These are phyloP conservation scores for Eunapius fragilis DNA, from an alignment of 37 sponge, comb jelly and placozoan species.

Conservation along the genomic window DNA sequence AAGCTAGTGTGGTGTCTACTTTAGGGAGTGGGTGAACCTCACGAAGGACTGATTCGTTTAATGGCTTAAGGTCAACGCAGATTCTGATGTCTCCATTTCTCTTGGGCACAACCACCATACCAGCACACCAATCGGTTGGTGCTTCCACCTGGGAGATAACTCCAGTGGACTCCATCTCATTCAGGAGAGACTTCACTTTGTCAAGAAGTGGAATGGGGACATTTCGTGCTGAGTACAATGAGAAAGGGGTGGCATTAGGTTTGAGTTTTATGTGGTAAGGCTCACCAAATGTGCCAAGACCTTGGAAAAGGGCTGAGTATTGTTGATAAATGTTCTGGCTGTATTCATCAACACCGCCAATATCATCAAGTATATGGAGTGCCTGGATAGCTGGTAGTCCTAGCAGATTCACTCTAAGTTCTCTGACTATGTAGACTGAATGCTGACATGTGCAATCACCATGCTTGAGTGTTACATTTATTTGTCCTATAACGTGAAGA, in stretches of 20 bases:
- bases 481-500: no score
- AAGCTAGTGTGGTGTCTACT: slow-evolving; percentile 15
- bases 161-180: background rate
- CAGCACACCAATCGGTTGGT: slow-evolving; percentile 10
- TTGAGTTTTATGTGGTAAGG: background rate
- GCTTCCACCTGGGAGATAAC: background rate
- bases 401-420: no score
- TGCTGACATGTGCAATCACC: no score
- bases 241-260: background rate
- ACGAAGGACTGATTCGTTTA: slow-evolving; percentile 3
- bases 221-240: background rate
- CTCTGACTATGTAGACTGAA: no score
- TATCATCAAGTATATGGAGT: no score
- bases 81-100: slow-evolving; percentile 1
- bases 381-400: no score
- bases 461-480: no score
- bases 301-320: background rate
- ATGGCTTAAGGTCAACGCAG: slow-evolving; percentile 8
- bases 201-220: slow-evolving; percentile 7
- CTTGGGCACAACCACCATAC: slow-evolving; percentile 12
- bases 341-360: no score
- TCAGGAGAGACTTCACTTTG: background rate
- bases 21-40: slow-evolving; percentile 14
- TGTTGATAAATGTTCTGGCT: background rate
- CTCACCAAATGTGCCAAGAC: slow-evolving; percentile 3